Evolutionary conservation across 1,140 invertebrate genomes (phyloP).

Genomic region (Gerris buenoi): DNA sequence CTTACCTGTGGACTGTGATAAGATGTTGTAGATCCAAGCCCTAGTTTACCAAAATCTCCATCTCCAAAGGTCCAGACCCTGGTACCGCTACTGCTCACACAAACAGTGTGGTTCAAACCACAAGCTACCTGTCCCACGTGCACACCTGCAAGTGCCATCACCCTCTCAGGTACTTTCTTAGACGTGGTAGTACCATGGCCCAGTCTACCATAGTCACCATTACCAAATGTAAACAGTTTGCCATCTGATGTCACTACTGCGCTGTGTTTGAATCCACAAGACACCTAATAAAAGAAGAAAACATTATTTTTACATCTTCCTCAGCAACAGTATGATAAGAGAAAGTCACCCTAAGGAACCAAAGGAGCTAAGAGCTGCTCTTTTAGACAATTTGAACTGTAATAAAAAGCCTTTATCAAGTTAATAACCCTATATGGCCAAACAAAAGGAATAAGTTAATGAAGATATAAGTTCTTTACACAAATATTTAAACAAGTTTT

Average conservation of each 20-base stretch:
- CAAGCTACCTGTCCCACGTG: slow-evolving; percentile 38
- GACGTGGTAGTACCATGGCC: slow-evolving; percentile 43
- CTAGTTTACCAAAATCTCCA: slow-evolving; percentile 49
- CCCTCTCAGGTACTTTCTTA: slow-evolving; percentile 44
- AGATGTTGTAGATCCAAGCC: slow-evolving; percentile 39
- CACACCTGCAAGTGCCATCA: slow-evolving; percentile 30
- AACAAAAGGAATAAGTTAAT: too few relatives aligned
- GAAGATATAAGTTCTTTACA: background rate
- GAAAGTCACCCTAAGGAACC: too few relatives aligned
- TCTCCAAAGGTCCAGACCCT: slow-evolving; percentile 52
- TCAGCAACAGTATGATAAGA: too few relatives aligned
- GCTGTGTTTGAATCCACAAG: slow-evolving; percentile 53
- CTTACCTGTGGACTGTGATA: slow-evolving; percentile 35
- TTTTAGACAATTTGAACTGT: too few relatives aligned
- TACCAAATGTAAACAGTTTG: slow-evolving; percentile 49
- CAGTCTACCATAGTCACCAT: slow-evolving; percentile 48
- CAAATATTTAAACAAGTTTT: background rate
- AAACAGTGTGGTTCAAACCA: slow-evolving; percentile 48
- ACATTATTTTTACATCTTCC: too few relatives aligned
- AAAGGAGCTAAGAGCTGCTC: too few relatives aligned
- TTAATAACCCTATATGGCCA: too few relatives aligned
- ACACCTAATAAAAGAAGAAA: too few relatives aligned
- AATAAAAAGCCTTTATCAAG: too few relatives aligned
- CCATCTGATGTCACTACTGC: slow-evolving; percentile 48
- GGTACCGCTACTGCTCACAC: slow-evolving; percentile 39